Base-by-base conservation (phyloP, 30 jellyfish, hydroid and myxozoan species). In the Euphysa ruthae region DNA sequence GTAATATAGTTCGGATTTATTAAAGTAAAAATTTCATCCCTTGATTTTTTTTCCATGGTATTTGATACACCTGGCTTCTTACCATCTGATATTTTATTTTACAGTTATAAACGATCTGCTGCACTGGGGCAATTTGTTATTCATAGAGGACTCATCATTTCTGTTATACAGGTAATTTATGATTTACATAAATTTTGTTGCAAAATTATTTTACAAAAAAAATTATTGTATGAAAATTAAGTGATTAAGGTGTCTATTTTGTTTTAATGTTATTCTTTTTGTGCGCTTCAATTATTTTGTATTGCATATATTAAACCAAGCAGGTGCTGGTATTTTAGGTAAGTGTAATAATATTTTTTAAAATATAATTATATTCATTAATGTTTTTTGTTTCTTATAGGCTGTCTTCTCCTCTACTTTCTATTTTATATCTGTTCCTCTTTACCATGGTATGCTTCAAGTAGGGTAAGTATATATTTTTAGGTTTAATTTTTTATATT, bases 401-500 rank as follows among this genome's bases (percentile, higher is more conserved):
- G 96, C 96, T 34, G 96, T 85, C 21, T 85, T 85, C 57, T 85
- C 96, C 7, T 63, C 88, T 77, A 74, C 96, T 27, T 85, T 85
- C 43, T 85, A 58, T 82, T 85, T 78, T 82, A 79, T 79, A 25
- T 77, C 96, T 12, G 96, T 85, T 18, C 75, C 96, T 4, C 49
- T 85, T 26, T 85, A 85, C 62, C 96, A 85, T 28, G 96, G 96
- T 1, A 80, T 85, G 75, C 72, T 85, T 0, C 92, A 80, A 91
- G 96, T 85, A 20, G 96, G 96, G 96, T 85, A 44, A 78, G 94
- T 71, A 13, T n/a, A n/a, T n/a, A n/a, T n/a, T n/a, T n/a, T n/a
- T n/a, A n/a, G n/a, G n/a, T n/a, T n/a, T n/a, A n/a, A n/a, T n/a
- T n/a, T n/a, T n/a, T n/a, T n/a, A n/a, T n/a, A n/a, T n/a, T n/a